These are phyloP conservation scores for Brachionus sp. DNA, from an alignment of 1,140 invertebrate genomes.

Conservation along the genomic window DNA sequence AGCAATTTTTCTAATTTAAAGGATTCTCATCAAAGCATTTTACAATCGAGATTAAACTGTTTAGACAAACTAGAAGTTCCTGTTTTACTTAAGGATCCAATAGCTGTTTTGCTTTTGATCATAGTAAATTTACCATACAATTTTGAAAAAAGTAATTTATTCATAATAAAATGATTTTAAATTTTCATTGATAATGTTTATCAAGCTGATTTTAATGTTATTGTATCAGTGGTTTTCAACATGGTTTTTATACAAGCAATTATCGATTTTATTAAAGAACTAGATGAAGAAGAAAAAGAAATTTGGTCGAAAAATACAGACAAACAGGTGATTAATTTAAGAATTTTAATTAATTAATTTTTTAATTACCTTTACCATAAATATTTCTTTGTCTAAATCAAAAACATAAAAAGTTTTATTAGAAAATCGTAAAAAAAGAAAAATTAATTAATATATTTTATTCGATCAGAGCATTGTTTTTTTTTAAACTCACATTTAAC, in stretches of 20 bases:
- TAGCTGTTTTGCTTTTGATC: constrained; percentile 77
- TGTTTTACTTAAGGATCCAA: constrained; percentile 75
- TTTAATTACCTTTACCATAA: background rate
- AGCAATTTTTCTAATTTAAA: constrained; percentile 16
- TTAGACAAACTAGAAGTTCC: constrained; percentile 67
- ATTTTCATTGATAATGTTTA: background rate
- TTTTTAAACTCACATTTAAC: no score
- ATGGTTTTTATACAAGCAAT: constrained; percentile 81
- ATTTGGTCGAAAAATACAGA: constrained; percentile 55
- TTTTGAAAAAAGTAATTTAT: constrained; percentile 73
- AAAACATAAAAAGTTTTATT: background rate
- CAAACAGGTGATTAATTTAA: constrained; percentile 22
- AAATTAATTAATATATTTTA: no score
- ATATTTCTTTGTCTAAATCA: background rate
- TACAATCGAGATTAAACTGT: constrained; percentile 51
- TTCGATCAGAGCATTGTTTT: no score
- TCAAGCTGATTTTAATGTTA: constrained; percentile 76
- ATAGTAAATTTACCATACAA: constrained; percentile 76
- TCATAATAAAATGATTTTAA: background rate
- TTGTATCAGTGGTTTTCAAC: constrained; percentile 81
- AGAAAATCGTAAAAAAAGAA: background rate
- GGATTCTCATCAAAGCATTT: constrained; percentile 28
- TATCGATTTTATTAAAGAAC: constrained; percentile 67
- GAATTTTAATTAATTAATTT: background rate
- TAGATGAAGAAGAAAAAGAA: constrained; percentile 63